Base-by-base conservation (phyloP, 2,113 vertebrate species). In the Anarhynchus alexandrinus region DNA sequence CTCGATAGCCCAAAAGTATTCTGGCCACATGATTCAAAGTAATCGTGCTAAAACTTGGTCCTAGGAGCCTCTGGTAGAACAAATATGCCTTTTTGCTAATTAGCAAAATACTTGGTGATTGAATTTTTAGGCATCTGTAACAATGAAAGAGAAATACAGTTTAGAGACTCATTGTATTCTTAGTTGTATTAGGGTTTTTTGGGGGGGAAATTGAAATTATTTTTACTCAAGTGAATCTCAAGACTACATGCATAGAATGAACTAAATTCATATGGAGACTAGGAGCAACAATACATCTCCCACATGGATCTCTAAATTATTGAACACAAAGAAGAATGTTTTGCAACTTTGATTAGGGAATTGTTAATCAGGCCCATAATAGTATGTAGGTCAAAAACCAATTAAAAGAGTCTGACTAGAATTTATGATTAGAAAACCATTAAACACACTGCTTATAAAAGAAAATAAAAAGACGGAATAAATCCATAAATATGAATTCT, bases 321-420 rank as follows among this genome's bases (percentile, higher is more conserved):
- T 97, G 94, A 98, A 96, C 94, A 96, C 84, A 93, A 83, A 88
- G 64, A 89, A 89, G 91, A 97, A 94, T 82, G 73, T 87, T 97
- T 91, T 96, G 92, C 90, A 97, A 32, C 88, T 96, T 96, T 97
- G 97, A 97, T 97, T 96, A 94, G 90, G 96, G 95, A 96, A 97
- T 90, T 97, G 78, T 94, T 98, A 97, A 97, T 97, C 96, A 97
- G 81, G 82, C 62, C 51, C 40, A 73, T 92, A 87, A 83, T 90
- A 67, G 73, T 96, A 95, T 96, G 76, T 91, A 91, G 90, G 96
- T 98, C 95, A 97, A 97, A 97, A 97, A 88, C 36, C 92, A 97
- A 96, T 97, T 96, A 95, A 96, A 96, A 90, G 12, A 82, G 12
- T 88, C 62, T 96, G 97, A 95, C 86, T 96, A 30, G 93, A 97